These are phyloP conservation scores for Drosophila sturtevanti DNA, from an alignment of 1,140 invertebrate genomes.

Conservation along the genomic window DNA sequence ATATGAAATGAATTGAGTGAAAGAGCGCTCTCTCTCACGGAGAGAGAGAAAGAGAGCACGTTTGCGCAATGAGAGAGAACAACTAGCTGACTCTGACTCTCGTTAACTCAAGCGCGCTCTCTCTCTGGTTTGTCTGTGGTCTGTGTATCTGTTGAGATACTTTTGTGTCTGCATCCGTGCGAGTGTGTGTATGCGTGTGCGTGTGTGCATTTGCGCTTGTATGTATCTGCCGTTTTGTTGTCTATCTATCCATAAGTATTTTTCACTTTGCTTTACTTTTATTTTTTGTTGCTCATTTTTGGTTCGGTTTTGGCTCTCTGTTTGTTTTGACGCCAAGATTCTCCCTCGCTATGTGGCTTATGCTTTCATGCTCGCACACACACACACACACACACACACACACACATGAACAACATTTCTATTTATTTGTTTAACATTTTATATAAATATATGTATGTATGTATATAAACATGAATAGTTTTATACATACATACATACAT, in stretches of 20 bases:
- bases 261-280: constrained; percentile 27
- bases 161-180: constrained; percentile 23
- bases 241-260: constrained; percentile 51
- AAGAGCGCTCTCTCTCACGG: constrained; percentile 2
- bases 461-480: too few relatives aligned
- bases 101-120: not conserved
- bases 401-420: constrained; percentile 56
- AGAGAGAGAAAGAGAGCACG: constrained; percentile 22
- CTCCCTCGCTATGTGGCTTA: constrained; percentile 10
- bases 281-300: constrained; percentile 15
- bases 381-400: constrained; percentile 2
- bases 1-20: constrained; percentile 53
- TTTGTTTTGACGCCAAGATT: constrained; percentile 72
- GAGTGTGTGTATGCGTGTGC: not conserved
- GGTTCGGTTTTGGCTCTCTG: constrained; percentile 52
- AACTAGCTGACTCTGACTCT: too few relatives aligned
- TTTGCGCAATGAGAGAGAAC: constrained; percentile 13
- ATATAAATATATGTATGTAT: constrained; percentile 5
- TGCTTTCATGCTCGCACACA: constrained; percentile 33
- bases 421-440: constrained; percentile 42
- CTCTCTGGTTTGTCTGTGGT: not conserved
- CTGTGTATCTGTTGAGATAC: constrained; percentile 2
- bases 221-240: constrained; percentile 57
- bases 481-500: too few relatives aligned
- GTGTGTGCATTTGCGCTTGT: constrained; percentile 34